Percentiles rank a stretch among this genome's conserved stretches.
Conservation (phyloP, 2,113 vertebrate species). For the Tenrec ecaudatus region DNA sequence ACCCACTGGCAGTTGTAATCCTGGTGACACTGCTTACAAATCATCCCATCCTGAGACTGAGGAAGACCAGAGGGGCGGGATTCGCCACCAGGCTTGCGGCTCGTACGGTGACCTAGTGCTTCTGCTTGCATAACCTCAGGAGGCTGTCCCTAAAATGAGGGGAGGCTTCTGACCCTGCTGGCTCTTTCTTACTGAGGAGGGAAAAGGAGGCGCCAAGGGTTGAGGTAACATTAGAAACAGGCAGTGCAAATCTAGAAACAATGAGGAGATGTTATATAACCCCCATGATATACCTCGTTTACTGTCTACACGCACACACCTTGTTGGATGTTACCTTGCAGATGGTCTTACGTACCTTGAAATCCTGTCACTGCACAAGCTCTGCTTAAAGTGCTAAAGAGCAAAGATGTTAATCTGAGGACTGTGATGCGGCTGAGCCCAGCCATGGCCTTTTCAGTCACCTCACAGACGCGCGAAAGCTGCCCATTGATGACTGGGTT, state of each 20-base stretch:
- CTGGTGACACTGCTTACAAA: background rate
- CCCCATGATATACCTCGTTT: background rate
- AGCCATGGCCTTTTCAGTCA: no score
- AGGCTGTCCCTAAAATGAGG: no score
- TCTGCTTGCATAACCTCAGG: no score
- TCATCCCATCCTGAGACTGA: background rate
- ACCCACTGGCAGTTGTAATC: background rate
- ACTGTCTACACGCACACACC: background rate
- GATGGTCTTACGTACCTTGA: no score
- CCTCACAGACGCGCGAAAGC: no score
- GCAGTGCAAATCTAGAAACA: background rate
- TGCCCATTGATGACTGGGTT: no score
- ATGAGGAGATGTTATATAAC: background rate
- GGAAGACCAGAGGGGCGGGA: background rate
- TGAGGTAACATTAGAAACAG: background rate
- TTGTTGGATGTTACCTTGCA: no score
- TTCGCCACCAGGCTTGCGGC: accelerated
- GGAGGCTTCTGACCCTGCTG: no score
- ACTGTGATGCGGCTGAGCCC: no score
- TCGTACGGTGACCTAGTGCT: background rate
- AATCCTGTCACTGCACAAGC: no score
- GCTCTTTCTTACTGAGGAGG: background rate
- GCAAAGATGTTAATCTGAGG: no score
- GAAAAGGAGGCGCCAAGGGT: background rate
- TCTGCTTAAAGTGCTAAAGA: no score